Evolutionary conservation across 2,113 vertebrate genomes (phyloP).

Genomic region (Campylomormyrus tamandua): DNA sequence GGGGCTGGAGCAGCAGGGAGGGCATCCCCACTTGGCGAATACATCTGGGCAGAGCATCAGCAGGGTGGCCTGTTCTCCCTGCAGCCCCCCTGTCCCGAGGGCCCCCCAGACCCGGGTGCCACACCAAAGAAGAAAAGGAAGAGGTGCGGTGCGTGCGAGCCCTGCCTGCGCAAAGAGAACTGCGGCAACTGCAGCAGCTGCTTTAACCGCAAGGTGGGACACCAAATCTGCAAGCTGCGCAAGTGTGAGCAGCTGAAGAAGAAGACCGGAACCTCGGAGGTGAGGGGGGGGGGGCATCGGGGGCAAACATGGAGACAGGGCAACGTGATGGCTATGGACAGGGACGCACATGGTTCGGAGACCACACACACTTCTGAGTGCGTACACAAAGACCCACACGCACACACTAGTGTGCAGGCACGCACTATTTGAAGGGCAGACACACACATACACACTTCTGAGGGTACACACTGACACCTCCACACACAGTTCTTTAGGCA

Average conservation of each 20-base stretch:
- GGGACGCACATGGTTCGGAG: neutral
- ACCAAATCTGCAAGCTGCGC: constrained; percentile 81
- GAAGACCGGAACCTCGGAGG: constrained; percentile 48
- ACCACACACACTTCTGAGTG: neutral
- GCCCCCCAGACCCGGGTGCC: constrained; percentile 23
- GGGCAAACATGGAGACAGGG: neutral
- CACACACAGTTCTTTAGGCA: no score
- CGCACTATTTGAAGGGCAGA: neutral
- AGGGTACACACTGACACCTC: neutral
- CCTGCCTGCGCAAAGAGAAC: constrained; percentile 71
- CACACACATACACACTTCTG: neutral
- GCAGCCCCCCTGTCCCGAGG: constrained; percentile 23
- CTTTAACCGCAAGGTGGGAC: constrained; percentile 71
- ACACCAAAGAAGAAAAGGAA: constrained; percentile 69
- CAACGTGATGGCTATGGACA: neutral
- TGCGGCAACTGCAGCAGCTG: constrained; percentile 78
- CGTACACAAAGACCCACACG: neutral
- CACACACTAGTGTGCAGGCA: neutral
- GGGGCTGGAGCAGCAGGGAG: constrained; percentile 27
- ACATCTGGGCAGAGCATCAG: constrained; percentile 59
- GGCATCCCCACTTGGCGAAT: constrained; percentile 55
- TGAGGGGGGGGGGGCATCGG: constrained; percentile 20
- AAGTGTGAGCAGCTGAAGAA: constrained; percentile 75
- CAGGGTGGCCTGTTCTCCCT: constrained; percentile 54
- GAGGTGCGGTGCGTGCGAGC: constrained; percentile 69